Evolutionary conservation across 2,113 vertebrate genomes (phyloP).

Genomic region (Sarotherodon lohbergeri): DNA sequence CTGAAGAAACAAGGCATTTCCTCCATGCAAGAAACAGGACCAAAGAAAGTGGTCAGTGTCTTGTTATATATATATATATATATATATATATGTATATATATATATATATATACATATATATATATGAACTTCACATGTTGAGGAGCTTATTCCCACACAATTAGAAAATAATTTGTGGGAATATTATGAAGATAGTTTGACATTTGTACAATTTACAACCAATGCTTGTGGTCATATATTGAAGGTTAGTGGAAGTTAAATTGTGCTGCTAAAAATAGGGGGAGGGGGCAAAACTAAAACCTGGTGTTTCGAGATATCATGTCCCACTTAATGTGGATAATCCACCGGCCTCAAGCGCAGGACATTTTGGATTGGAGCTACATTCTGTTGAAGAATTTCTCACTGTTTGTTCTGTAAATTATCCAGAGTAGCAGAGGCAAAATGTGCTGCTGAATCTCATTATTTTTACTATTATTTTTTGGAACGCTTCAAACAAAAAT

Average conservation of each 20-base stretch:
- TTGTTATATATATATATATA: neutral
- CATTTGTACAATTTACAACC: neutral
- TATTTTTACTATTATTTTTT: neutral
- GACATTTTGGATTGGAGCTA: neutral
- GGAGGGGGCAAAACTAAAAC: neutral
- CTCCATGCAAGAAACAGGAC: slow-evolving; percentile 96
- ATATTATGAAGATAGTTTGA: neutral
- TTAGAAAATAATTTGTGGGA: neutral
- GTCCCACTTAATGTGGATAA: neutral
- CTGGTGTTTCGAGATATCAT: neutral
- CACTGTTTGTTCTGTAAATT: neutral
- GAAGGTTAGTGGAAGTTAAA: neutral
- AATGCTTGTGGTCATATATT: neutral
- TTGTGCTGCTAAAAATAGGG: neutral
- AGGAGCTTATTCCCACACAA: neutral
- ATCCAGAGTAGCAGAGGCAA: neutral
- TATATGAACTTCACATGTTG: neutral
- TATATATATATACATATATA: too few relatives aligned
- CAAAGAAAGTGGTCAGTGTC: slow-evolving; percentile 90
- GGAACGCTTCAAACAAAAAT: neutral
- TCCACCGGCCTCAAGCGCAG: neutral
- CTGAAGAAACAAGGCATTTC: slow-evolving; percentile 93
- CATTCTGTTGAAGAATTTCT: neutral
- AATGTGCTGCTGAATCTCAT: neutral
- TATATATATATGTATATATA: too few relatives aligned